Percentiles rank a stretch among this genome's conserved stretches.
Evolutionary conservation across 2,113 vertebrate species (phyloP).

Genomic region (Reinhardtius hippoglossoides): DNA sequence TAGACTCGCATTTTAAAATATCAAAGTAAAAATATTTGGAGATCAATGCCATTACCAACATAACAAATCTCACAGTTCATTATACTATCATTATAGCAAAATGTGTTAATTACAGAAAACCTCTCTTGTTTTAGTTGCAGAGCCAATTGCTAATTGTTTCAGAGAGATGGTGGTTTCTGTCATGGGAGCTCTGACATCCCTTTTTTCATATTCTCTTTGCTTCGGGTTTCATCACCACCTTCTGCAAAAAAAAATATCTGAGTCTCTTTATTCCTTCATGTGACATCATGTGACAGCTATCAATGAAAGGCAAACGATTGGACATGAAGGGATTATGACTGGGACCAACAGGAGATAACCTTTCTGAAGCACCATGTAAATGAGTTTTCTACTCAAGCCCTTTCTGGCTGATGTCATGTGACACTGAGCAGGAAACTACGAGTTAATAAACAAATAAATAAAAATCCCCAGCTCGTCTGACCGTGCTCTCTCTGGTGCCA

Average conservation of each 20-base stretch:
- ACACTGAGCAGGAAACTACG: slow-evolving; percentile 60
- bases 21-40: background rate
- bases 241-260: slow-evolving; percentile 6
- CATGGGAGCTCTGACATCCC: slow-evolving; percentile 2
- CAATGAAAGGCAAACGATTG: slow-evolving; percentile 75
- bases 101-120: slow-evolving; percentile 2
- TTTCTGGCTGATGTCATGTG: slow-evolving; percentile 70
- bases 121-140: background rate
- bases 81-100: background rate
- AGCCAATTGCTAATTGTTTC: slow-evolving; percentile 14
- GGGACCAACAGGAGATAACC: slow-evolving; percentile 78
- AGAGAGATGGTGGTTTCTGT: slow-evolving; percentile 18
- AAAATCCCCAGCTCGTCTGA: slow-evolving; percentile 22
- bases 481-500: slow-evolving; percentile 53
- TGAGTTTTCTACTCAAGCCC: slow-evolving; percentile 74
- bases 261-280: slow-evolving; percentile 49
- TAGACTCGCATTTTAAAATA: background rate
- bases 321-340: slow-evolving; percentile 75
- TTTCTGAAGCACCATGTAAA: slow-evolving; percentile 82
- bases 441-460: background rate
- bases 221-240: slow-evolving; percentile 29
- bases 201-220: slow-evolving; percentile 49
- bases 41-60: background rate
- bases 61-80: slow-evolving; percentile 4
- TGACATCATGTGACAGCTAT: slow-evolving; percentile 68